A percentile compares a stretch with the other conserved stretches of the same genome.
phyloP scores from a whole-genome alignment of 1,140 invertebrate genomes.

The Ruditapes philippinarum region DNA sequence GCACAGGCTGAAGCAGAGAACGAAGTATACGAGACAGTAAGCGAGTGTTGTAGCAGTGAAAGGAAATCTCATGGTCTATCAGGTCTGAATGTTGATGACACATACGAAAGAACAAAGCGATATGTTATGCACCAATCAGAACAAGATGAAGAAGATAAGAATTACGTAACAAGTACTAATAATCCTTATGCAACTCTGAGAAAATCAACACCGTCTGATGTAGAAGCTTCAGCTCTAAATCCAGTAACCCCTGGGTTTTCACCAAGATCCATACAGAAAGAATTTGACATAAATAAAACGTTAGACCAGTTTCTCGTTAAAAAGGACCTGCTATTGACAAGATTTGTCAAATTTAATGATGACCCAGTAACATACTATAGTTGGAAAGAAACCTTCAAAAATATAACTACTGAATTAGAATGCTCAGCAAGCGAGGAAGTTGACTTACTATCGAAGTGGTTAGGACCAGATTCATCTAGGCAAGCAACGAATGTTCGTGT shows the following conservation, averaged over 20 bases:
- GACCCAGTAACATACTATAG: neutral
- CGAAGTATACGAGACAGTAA: neutral
- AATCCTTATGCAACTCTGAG: too few relatives aligned
- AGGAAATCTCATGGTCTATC: neutral
- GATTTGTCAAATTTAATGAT: neutral
- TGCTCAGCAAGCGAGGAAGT: conserved; percentile 37
- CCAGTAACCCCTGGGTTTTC: neutral
- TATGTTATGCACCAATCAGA: neutral
- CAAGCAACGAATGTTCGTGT: conserved; percentile 40
- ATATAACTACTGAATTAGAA: neutral
- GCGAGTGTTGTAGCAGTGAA: neutral
- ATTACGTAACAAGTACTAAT: too few relatives aligned
- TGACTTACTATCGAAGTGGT: conserved; percentile 62
- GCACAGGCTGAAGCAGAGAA: neutral
- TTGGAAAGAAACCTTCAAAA: conserved; percentile 13
- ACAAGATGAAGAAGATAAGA: neutral
- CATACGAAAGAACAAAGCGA: neutral
- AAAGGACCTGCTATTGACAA: conserved; percentile 9
- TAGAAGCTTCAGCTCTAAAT: too few relatives aligned
- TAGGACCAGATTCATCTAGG: conserved; percentile 47
- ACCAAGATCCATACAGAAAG: neutral
- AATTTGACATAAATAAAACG: neutral
- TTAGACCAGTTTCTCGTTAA: neutral
- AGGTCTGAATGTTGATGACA: neutral
- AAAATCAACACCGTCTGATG: too few relatives aligned